Percentiles rank a stretch among this genome's conserved stretches.
phyloP scores from a whole-genome alignment of 2,113 vertebrate species.

The Fregata magnificens region DNA sequence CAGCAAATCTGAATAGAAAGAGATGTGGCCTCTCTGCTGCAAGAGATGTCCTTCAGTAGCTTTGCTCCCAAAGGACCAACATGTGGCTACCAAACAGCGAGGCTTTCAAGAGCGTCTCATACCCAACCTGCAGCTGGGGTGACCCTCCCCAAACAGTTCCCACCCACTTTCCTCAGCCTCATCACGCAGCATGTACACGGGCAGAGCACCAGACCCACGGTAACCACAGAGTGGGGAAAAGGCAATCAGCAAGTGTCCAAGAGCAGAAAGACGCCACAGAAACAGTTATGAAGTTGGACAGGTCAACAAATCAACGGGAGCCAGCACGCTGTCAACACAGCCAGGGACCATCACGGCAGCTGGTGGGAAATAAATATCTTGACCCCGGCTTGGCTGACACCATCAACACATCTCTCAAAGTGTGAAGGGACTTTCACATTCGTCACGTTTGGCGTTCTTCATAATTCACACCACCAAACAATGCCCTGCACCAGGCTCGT shows the following conservation, averaged over 20 bases:
- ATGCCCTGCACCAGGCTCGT: fast-evolving
- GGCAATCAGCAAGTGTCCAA: fast-evolving
- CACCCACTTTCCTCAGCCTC: background rate
- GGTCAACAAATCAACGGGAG: fast-evolving
- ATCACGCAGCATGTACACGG: background rate
- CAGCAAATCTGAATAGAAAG: background rate
- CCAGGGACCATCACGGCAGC: background rate
- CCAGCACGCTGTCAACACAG: background rate
- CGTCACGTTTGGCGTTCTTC: background rate
- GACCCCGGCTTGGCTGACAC: background rate
- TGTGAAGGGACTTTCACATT: background rate
- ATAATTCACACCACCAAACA: background rate
- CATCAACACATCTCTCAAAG: background rate
- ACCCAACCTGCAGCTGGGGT: background rate
- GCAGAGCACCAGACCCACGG: background rate
- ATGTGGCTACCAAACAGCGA: fast-evolving
- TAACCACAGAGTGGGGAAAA: background rate
- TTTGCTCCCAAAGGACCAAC: background rate
- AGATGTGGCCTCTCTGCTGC: background rate
- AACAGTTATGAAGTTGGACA: background rate
- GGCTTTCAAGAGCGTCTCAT: background rate
- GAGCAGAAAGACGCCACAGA: background rate
- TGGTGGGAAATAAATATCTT: background rate
- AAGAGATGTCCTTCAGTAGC: background rate
- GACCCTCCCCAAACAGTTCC: background rate